phyloP scores from a whole-genome alignment of 2,888 invertebrate species.

The Tineola bisselliella region DNA sequence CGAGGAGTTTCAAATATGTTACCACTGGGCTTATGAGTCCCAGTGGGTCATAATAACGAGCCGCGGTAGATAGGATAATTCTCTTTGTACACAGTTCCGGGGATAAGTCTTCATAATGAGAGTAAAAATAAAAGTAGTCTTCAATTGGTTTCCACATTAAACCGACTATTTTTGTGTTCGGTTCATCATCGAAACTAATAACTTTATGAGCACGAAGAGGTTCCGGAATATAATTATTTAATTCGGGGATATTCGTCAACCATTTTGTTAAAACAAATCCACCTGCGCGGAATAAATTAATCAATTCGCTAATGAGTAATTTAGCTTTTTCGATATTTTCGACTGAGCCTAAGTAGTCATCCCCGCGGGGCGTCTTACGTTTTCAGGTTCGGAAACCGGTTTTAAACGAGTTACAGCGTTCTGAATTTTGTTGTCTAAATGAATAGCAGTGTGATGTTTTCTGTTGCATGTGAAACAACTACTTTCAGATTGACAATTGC shows the following conservation, averaged over 20 bases:
- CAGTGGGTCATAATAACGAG: not conserved
- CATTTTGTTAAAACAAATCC: slow-evolving; percentile 18
- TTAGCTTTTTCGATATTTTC: not conserved
- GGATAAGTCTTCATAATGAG: not conserved
- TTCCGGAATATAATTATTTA: slow-evolving; percentile 10
- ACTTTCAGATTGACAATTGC: too few relatives aligned
- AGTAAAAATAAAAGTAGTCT: slow-evolving; percentile 3
- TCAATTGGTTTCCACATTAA: slow-evolving; percentile 3
- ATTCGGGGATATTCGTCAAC: slow-evolving; percentile 12
- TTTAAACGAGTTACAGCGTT: too few relatives aligned
- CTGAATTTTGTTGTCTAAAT: too few relatives aligned
- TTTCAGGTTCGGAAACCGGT: too few relatives aligned
- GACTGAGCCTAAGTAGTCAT: slow-evolving; percentile 16
- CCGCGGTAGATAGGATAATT: not conserved
- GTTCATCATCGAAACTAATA: not conserved
- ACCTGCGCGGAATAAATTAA: slow-evolving; percentile 16
- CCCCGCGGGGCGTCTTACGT: too few relatives aligned
- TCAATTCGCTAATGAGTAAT: slow-evolving; percentile 2
- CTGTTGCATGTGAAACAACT: too few relatives aligned
- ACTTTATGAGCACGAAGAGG: not conserved
- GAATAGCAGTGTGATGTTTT: too few relatives aligned
- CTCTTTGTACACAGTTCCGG: slow-evolving; percentile 11
- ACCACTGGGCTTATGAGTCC: slow-evolving; percentile 4
- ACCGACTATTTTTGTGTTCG: slow-evolving; percentile 8
- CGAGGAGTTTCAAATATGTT: slow-evolving; percentile 4